Conservation (phyloP, 2,797 vertebrate species). For the Rhinella marina region DNA sequence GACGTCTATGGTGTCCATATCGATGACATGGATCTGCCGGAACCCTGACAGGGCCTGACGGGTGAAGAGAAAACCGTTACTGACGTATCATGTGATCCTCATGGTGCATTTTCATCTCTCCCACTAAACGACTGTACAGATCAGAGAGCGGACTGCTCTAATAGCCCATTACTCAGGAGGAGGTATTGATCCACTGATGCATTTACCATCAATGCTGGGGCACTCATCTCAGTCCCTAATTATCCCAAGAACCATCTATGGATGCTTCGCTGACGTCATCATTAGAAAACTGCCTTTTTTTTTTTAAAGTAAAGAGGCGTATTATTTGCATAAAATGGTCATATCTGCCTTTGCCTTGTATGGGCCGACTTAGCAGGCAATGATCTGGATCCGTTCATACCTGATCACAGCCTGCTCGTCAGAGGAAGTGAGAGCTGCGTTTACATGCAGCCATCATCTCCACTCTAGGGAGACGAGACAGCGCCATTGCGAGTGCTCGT, state of each 20-base stretch:
- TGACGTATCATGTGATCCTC: neutral
- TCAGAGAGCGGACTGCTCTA: neutral
- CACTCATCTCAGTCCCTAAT: neutral
- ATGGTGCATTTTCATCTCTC: neutral
- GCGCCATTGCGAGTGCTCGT: too few species aligned
- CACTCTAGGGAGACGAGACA: too few species aligned
- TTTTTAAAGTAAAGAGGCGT: too few species aligned
- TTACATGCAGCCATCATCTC: too few species aligned
- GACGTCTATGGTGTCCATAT: conserved; percentile 98
- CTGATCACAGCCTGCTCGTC: too few species aligned
- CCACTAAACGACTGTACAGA: neutral
- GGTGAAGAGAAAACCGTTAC: conserved; percentile 23
- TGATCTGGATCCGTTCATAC: too few species aligned
- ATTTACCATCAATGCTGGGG: neutral
- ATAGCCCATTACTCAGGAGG: conserved; percentile 2
- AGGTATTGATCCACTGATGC: neutral
- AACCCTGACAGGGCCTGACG: conserved; percentile 92
- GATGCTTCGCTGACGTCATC: too few species aligned
- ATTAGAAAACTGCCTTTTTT: too few species aligned
- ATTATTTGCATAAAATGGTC: too few species aligned
- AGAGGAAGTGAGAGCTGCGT: too few species aligned
- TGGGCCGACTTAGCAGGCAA: too few species aligned
- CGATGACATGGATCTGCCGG: conserved; percentile 94
- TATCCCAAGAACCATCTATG: neutral
- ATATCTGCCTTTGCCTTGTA: too few species aligned